Percentiles rank a stretch among this genome's conserved stretches.
These are phyloP conservation scores for Sinocyclocheilus anshuiensis DNA, from an alignment of 2,113 vertebrate species.

Conservation along the genomic window DNA sequence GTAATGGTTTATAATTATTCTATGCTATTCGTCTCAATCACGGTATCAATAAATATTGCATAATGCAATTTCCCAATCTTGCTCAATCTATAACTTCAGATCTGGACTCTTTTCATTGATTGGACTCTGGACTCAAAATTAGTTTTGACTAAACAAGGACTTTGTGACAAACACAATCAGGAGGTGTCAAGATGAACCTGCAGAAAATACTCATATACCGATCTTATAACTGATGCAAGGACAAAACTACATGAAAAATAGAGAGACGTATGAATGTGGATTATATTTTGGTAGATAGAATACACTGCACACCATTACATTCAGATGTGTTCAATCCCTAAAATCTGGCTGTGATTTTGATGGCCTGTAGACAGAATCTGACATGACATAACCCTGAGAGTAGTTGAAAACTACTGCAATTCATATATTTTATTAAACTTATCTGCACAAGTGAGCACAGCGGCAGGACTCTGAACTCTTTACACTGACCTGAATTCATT, in stretches of 20 bases:
- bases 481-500: neutral
- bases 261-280: neutral
- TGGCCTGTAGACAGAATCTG: neutral
- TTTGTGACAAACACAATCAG: neutral
- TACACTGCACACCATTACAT: neutral
- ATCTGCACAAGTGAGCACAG: neutral
- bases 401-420: neutral
- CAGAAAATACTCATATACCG: neutral
- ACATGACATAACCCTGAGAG: neutral
- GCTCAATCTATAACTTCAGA: neutral
- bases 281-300: neutral
- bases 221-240: neutral
- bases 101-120: no score
- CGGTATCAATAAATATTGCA: neutral
- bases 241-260: neutral
- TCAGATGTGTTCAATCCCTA: no score
- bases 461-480: neutral
- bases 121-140: no score
- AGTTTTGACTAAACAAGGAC: neutral
- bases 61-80: neutral
- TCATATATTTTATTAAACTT: neutral
- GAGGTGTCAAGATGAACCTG: no score
- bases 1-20: no score
- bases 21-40: no score
- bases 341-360: neutral